Evolutionary conservation across 2,113 vertebrate species (phyloP).

Genomic region (Platysternon megacephalum): DNA sequence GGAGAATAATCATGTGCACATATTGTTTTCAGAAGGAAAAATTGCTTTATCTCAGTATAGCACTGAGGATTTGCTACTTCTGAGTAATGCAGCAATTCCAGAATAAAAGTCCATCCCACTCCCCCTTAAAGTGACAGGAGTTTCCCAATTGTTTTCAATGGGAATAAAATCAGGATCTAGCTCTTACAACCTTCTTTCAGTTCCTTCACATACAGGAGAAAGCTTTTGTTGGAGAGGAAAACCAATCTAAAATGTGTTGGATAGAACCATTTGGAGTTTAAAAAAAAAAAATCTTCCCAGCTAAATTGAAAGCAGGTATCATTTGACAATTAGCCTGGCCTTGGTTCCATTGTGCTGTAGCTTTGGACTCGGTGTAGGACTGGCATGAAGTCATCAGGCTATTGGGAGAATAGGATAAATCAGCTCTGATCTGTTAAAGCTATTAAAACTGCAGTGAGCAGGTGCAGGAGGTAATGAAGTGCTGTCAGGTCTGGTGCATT

Average conservation of each 20-base stretch:
- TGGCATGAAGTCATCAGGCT: neutral
- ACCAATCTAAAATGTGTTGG: neutral
- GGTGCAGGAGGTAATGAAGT: neutral
- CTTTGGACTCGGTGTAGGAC: neutral
- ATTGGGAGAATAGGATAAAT: neutral
- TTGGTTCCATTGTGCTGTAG: neutral
- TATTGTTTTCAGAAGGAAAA: neutral
- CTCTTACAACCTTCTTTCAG: no score
- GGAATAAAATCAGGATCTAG: neutral
- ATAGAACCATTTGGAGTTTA: neutral
- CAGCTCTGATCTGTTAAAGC: neutral
- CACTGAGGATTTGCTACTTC: neutral
- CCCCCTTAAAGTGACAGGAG: neutral
- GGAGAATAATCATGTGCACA: neutral
- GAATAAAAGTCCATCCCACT: neutral
- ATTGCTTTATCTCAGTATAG: neutral
- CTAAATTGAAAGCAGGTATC: neutral
- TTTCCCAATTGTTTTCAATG: neutral
- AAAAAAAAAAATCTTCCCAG: neutral
- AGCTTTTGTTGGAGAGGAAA: neutral
- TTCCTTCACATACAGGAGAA: neutral
- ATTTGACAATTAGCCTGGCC: neutral
- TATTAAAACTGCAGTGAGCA: neutral
- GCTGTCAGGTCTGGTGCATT: neutral
- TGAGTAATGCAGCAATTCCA: no score